Conservation (phyloP, 1,140 invertebrate genomes). For the Doryteuthis pealeii region DNA sequence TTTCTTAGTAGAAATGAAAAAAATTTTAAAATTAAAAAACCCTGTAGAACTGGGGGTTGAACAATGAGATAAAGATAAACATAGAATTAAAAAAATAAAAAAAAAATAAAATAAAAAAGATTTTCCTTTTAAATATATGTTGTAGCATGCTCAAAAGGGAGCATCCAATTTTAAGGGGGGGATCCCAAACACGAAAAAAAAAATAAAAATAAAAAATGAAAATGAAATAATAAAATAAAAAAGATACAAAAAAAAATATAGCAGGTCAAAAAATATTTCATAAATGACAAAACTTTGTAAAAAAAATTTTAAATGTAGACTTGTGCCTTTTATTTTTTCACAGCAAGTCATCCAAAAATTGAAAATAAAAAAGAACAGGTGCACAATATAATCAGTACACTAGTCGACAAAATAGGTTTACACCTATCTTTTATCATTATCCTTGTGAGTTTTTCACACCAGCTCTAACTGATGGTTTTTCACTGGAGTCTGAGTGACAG, state of each 20-base stretch:
- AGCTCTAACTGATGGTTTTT: too few species aligned
- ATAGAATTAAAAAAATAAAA: background rate
- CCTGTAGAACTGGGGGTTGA: constrained; percentile 7
- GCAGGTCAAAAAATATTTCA: too few species aligned
- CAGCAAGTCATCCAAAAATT: too few species aligned
- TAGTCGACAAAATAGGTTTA: too few species aligned
- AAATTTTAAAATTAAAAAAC: constrained; percentile 7
- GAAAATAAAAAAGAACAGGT: too few species aligned
- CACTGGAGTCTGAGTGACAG: too few species aligned
- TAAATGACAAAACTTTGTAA: too few species aligned
- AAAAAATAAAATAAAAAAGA: constrained; percentile 24
- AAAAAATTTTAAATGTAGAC: constrained; percentile 1
- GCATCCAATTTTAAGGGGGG: constrained; percentile 30
- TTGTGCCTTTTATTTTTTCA: background rate
- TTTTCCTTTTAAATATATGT: constrained; percentile 29
- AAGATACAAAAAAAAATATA: constrained; percentile 16
- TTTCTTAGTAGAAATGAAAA: constrained; percentile 24
- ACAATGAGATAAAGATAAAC: background rate
- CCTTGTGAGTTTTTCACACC: too few species aligned
- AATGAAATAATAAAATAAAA: background rate
- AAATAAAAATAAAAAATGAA: constrained; percentile 17
- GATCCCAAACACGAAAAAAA: constrained; percentile 28
- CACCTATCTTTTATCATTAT: too few species aligned
- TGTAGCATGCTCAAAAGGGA: constrained; percentile 55
- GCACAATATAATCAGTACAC: too few species aligned